Base-by-base conservation (phyloP, 2,113 vertebrate genomes). In the Struthio camelus region DNA sequence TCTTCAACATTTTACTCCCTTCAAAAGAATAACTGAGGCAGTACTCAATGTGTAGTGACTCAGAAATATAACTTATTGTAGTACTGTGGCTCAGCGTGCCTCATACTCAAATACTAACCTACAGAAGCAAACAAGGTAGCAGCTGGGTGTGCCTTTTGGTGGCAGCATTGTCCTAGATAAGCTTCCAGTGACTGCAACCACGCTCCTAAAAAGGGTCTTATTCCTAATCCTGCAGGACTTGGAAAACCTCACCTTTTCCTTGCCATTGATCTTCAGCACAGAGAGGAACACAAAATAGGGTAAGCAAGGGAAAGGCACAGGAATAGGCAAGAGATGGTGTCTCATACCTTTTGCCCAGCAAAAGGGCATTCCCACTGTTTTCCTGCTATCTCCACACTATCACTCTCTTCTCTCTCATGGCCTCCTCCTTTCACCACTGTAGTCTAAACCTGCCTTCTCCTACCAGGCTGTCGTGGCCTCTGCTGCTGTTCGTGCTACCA, bases 91-190 rank as follows among this genome's bases (percentile, higher is more conserved):
- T 50, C 8, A 80, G 48, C 28, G 34, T 1, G 6, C 24, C 36
- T 66, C 56, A 11, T 0, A 2, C 27, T 79, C 34, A n/a, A 58
- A 42, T 11, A 19, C 38, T 30, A 79, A 77, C 14, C 17, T 44
- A 51, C 27, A 58, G 69, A 46, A 59, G 28, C 66, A 82, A 59
- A 79, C 32, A 69, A 66, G 27, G 72, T 69, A 93, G 62, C 59
- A 93, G 65, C 92, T 34, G 54, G 14, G 1, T 58, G 53, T 65
- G 89, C 95, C 96, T 94, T 96, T 94, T 96, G 96, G 94, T 96
- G 97, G 95, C 96, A 97, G 94, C 61, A 96, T 96, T 94, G 92
- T 85, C 87, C 75, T 46, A 71, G 36, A 62, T 25, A 93, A 90
- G 24, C 25, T 80, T 42, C 36, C 9, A 38, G 30, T 36, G 89